Base-by-base conservation (phyloP, 1,140 invertebrate genomes). In the Drosophila nikananu region DNA sequence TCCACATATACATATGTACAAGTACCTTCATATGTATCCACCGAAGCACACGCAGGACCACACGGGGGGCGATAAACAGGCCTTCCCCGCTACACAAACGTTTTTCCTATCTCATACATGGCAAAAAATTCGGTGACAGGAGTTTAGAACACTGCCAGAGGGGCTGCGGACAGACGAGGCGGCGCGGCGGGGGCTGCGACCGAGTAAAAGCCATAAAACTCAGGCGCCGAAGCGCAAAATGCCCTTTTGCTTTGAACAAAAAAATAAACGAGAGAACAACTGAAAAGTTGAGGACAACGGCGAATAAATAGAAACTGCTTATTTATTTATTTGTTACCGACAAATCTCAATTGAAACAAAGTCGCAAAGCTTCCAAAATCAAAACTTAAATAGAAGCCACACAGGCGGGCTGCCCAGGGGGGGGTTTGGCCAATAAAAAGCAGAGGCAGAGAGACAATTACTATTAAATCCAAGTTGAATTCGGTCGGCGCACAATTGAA, bases 251-350 rank as follows among this genome's bases (percentile, higher is more conserved):
- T 21, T 49, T 15, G 42, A 12, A n/a, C 1, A 42, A 42, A 55
- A 25, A 59, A 46, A 17, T 21, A 37, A 46, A 35, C 23, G 10
- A 32, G 13, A 59, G 48, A 70, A 78, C 39, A 74, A 60, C 62
- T 23, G 52, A 57, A 39, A 55, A 37, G 54, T 57, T 25, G 12
- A 59, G 48, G 62, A 78, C 39, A 74, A 60, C 62, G 27, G 13
- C 48, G 42, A 67, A 80, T 72, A 80, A 83, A 83, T 83, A 81
- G 71, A 72, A 86, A 77, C 77, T 83, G 75, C 75, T 86, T 89
- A 86, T 87, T 89, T 89, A 89, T 86, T 86, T 86, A 89, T 86
- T 80, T 77, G 77, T 74, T 77, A n/a, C 71, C 63, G 77, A 83
- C 84, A 80, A 78, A 81, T 70, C 73, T 70, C 83, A 83, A 82